Evolutionary conservation across 2,113 vertebrate genomes (phyloP), one percentile per base, ranked within the genome.

Genomic region (Hirundichthys speculiger): DNA sequence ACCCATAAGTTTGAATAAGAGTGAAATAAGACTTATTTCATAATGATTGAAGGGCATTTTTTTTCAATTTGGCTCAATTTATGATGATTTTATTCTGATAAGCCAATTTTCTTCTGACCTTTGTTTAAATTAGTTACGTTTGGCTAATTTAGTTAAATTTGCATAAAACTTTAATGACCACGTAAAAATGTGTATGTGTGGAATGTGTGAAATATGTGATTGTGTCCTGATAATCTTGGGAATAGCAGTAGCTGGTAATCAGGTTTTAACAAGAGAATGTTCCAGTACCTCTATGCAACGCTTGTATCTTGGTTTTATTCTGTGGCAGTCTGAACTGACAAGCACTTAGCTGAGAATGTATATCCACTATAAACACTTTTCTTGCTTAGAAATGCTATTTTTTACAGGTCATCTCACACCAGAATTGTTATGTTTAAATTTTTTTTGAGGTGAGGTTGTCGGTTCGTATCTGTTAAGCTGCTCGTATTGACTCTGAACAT

Each of bases 221-320:
- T 54, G 64, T 77, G 40, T 64, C 69, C 62, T 67, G 56, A 20
- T 49, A 38, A 40, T 30, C 53, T 40, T 47, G 22, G 27, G 79
- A 47, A 59, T 53, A 42, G 72, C 77, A 73, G 71, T 48, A 59
- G 73, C 73, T 72, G 70, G 53, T 64, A 38, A 83, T 75, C 73
- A 86, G 81, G 77, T 86, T 71, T 74, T 38, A 69, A 56, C 48
- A 47, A 20, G 38, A 77, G 77, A 88, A 87, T 87, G 86, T 80
- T 84, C 5, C 52, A 68, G 55, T 71, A 79, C 68, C 74, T 85
- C 89, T 93, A 93, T 92, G 91, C 91, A 92, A 90, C 68, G 64
- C 79, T 75, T 54, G 58, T 61, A 70, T 85, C 66, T 77, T 82
- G 62, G 25, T 64, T 80, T 90, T 61, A 47, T 80, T 80, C 27